Percentiles rank a stretch among this genome's conserved stretches.
Evolutionary conservation across 2,113 vertebrate species (phyloP).

Genomic region (Boulengeromyrus knoepffleri): DNA sequence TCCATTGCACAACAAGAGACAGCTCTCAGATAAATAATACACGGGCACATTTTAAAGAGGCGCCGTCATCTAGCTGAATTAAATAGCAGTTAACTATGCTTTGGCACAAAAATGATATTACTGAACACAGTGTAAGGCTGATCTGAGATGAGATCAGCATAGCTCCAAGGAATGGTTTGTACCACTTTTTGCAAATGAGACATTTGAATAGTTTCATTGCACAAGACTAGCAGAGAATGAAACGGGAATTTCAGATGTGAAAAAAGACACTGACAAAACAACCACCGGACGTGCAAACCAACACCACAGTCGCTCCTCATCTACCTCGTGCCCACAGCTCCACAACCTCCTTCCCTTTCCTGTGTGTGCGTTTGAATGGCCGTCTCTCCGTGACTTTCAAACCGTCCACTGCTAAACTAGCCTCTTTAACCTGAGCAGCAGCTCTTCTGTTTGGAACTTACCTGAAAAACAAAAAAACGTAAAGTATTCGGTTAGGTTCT

Average conservation of each 20-base stretch:
- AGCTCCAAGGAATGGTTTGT: not conserved
- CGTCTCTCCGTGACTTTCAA: not conserved
- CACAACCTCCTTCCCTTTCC: not conserved
- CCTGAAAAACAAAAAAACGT: not conserved
- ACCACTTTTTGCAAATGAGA: not conserved
- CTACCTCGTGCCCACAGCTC: not conserved
- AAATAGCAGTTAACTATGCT: not conserved
- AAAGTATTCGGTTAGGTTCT: not conserved
- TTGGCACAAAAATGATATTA: not conserved
- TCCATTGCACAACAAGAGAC: not conserved
- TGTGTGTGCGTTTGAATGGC: not conserved
- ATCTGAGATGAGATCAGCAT: not conserved
- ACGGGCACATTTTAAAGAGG: not conserved
- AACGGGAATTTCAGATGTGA: not conserved
- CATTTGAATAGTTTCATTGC: not conserved
- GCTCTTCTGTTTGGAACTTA: not conserved
- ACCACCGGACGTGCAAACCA: not conserved
- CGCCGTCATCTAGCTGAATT: not conserved
- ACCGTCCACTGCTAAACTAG: not conserved
- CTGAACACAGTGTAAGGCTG: not conserved
- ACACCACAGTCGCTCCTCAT: not conserved
- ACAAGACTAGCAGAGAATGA: not conserved
- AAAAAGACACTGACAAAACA: not conserved
- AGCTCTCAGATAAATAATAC: not conserved
- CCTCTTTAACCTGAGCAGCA: not conserved